Evolutionary conservation across 1,140 invertebrate species (phyloP), one percentile per base, ranked within the genome.

Genomic region (Tetranychus urticae): DNA sequence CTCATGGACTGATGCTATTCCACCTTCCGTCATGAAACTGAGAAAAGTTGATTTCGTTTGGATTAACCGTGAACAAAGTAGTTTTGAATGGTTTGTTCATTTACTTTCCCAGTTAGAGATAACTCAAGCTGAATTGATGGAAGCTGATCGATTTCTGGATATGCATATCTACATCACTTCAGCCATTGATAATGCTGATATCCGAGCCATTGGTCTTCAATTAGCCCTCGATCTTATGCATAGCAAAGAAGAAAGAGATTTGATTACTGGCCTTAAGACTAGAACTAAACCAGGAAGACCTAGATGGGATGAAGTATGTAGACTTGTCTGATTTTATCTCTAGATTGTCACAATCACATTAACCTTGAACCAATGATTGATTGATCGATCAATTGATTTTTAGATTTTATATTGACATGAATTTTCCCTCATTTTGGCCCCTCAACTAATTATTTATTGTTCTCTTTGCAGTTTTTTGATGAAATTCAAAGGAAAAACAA

Each of bases 131-230:
- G 86, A 91, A 71, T 76, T 88, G 63, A 82, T 84, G 3, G 39
- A 42, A 42, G 39, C 39, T 10, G 31, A 33, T 52, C 75, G 85
- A 65, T 90, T 94, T 70, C 77, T 97, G 54, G 88, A 94, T 69
- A 92, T 96, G 85, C 89, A 96, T 73, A 92, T 97, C 86, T 94
- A 92, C 73, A 91, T 96, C 67, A 96, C 91, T 3, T 88, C 86
- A 64, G 90, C 90, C 0, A 72, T 90, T 45, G 85, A 91, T 69
- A 83, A 85, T 67, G 85, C 81, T 14, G 89, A 94, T 69, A 92
- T 94, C 86, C 88, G 90, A 74, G 89, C 89, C 2, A 85, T 94
- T 0, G 86, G 86, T 3, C 73, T 94, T 45, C 89, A 94, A 72
- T 74, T 93, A 45, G 89, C 89, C 3, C 73, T 96, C 61, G 90